Conservation (phyloP, 2,797 vertebrate species). For the Sebastes ruberrimus region DNA sequence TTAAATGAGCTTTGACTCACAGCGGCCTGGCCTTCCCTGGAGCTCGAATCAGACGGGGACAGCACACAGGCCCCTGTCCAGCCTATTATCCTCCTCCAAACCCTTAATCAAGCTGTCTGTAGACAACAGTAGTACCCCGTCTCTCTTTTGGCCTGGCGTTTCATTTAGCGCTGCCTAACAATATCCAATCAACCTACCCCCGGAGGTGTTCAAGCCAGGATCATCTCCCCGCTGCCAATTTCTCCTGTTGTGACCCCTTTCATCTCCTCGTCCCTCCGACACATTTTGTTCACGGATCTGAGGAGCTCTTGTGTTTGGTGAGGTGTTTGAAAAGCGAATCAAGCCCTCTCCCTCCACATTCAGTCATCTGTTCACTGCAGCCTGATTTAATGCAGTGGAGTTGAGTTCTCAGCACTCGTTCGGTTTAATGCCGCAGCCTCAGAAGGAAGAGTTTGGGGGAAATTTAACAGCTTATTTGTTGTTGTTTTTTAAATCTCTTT, state of each 20-base stretch:
- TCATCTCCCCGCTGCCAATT: conserved; percentile 43
- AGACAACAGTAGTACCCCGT: conserved; percentile 49
- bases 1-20: conserved; percentile 77
- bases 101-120: conserved; percentile 69
- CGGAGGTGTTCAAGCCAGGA: conserved; percentile 43
- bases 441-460: conserved; percentile 20
- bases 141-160: conserved; percentile 37
- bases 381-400: conserved; percentile 63
- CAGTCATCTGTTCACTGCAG: conserved; percentile 51
- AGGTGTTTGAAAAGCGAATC: conserved; percentile 50
- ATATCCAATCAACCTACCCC: conserved; percentile 58
- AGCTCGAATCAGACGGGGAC: conserved; percentile 64
- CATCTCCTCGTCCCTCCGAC: conserved; percentile 48
- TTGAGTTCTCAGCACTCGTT: conserved; percentile 53
- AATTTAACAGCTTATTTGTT: conserved; percentile 37
- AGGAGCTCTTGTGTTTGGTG: conserved; percentile 56
- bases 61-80: conserved; percentile 55
- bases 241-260: conserved; percentile 54
- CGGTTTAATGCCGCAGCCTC: conserved; percentile 47
- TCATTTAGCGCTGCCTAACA: conserved; percentile 58
- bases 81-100: conserved; percentile 67
- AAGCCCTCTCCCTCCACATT: conserved; percentile 41
- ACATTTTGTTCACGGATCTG: conserved; percentile 45
- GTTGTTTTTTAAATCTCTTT: not conserved
- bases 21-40: conserved; percentile 66